Evolutionary conservation across 2,113 vertebrate species (phyloP).

Genomic region (Athene cunicularia): DNA sequence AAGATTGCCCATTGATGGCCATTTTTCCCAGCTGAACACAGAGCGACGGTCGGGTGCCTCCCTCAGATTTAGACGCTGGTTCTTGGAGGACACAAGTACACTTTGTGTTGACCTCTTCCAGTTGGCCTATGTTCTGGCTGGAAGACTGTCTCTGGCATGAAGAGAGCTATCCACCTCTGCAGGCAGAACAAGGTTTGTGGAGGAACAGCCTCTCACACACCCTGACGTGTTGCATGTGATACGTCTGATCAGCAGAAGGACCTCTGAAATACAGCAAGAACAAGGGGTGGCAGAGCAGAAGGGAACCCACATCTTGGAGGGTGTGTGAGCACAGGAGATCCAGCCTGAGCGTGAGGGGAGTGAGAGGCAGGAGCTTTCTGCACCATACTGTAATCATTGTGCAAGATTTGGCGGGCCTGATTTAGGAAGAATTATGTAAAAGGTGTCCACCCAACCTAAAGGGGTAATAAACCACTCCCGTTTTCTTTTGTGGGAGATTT

Average conservation of each 20-base stretch:
- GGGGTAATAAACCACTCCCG: neutral
- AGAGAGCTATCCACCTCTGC: neutral
- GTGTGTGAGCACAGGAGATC: neutral
- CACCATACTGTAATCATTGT: neutral
- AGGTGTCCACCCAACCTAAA: neutral
- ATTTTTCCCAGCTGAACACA: neutral
- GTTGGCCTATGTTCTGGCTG: neutral
- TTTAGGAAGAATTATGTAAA: neutral
- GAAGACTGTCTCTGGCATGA: neutral
- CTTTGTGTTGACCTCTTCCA: neutral
- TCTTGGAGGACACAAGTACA: neutral
- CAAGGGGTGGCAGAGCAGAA: neutral
- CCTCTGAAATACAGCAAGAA: neutral
- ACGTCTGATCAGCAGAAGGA: neutral
- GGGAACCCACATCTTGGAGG: neutral
- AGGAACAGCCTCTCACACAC: neutral
- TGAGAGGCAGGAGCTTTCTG: neutral
- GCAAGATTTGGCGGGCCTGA: neutral
- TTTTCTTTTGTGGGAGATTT: neutral
- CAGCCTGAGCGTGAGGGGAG: neutral
- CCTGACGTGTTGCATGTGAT: neutral
- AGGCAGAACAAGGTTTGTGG: neutral
- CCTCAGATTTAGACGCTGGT: neutral
- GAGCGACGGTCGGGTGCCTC: too few relatives aligned
- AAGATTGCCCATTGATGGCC: too few relatives aligned